A percentile compares a stretch with the other conserved stretches of the same genome.
Evolutionary conservation across 2,888 invertebrate species (phyloP).

Genomic region (Acleris holmiana): DNA sequence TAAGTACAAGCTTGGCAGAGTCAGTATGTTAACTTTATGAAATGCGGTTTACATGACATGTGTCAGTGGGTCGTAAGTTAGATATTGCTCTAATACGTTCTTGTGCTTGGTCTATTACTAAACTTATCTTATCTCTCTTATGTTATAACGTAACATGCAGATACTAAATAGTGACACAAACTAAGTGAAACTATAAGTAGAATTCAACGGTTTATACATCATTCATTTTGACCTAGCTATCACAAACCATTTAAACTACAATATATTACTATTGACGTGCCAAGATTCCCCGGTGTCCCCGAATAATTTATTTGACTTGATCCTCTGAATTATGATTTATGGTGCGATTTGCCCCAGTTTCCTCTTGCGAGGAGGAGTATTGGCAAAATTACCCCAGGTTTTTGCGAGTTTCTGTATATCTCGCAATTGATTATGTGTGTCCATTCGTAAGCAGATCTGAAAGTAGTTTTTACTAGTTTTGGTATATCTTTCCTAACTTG

Average conservation of each 20-base stretch:
- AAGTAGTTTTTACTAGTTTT: not conserved
- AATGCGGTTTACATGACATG: no score
- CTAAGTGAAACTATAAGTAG: no score
- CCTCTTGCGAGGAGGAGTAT: constrained; percentile 18
- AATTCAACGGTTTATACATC: not conserved
- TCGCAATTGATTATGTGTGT: constrained; percentile 16
- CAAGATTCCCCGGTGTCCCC: constrained; percentile 2
- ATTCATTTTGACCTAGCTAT: not conserved
- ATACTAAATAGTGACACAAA: no score
- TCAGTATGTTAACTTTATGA: no score
- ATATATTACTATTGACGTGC: constrained; percentile 12
- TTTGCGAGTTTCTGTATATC: constrained; percentile 5
- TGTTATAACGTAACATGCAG: no score
- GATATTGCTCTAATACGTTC: no score
- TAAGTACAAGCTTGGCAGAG: no score
- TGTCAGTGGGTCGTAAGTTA: no score
- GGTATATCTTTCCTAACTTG: no score
- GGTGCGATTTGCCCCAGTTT: constrained; percentile 16
- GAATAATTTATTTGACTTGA: constrained; percentile 23
- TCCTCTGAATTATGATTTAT: constrained; percentile 26
- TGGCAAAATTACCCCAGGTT: constrained; percentile 19
- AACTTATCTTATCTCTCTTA: no score
- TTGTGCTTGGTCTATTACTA: no score
- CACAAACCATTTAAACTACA: constrained; percentile 15
- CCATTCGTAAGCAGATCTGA: not conserved